These are phyloP conservation scores for Sinocyclocheilus rhinocerous DNA, from an alignment of 2,113 vertebrate species.

Conservation along the genomic window DNA sequence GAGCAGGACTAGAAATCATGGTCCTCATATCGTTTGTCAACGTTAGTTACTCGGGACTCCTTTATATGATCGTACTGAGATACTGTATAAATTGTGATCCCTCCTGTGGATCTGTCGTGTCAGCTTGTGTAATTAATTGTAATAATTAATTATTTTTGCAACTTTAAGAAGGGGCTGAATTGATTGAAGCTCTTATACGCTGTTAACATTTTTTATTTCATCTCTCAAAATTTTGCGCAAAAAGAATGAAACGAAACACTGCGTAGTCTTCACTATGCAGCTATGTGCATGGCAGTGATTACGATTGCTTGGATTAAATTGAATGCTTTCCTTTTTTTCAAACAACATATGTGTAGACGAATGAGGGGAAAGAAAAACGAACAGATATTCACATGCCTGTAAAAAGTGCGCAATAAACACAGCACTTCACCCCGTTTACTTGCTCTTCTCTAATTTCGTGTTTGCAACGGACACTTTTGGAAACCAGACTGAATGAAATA, in stretches of 20 bases:
- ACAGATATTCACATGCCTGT: background rate
- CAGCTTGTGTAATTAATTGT: background rate
- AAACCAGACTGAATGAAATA: background rate
- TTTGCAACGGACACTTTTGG: background rate
- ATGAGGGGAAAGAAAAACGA: background rate
- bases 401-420: background rate
- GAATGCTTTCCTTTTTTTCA: background rate
- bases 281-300: background rate
- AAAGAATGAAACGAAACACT: background rate
- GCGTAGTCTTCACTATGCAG: background rate
- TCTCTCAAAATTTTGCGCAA: background rate
- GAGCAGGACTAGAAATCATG: background rate
- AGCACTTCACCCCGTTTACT: background rate
- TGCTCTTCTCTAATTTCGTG: background rate
- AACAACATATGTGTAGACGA: background rate
- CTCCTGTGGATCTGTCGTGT: conserved; percentile 8
- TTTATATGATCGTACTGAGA: conserved; percentile 2
- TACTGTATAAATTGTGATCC: background rate
- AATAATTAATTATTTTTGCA: background rate
- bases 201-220: background rate
- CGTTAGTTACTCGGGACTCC: background rate
- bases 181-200: background rate
- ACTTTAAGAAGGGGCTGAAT: background rate
- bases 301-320: background rate
- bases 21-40: background rate